These are phyloP conservation scores for Pseudotriccus pelzelni DNA, from an alignment of 2,797 vertebrate genomes.

Conservation along the genomic window DNA sequence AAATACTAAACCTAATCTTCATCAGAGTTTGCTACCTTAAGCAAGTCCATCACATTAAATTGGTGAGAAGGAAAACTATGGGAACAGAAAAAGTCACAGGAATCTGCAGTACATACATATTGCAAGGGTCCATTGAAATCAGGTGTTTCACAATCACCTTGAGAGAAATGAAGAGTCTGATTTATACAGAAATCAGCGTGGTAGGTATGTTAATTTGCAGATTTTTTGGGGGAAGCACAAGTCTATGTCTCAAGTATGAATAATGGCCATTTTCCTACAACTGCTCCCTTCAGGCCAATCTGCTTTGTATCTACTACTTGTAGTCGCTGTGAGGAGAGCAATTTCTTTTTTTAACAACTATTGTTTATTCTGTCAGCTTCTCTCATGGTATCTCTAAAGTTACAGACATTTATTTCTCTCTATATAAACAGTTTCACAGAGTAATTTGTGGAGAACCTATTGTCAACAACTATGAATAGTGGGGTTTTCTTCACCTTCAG, in stretches of 20 bases:
- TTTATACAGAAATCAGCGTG: neutral
- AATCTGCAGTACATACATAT: neutral
- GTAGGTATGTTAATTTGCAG: neutral
- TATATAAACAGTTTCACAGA: neutral
- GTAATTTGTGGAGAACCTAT: neutral
- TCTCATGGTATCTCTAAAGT: neutral
- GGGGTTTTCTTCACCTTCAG: rapidly evolving
- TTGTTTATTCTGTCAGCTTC: neutral
- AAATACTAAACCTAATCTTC: no score
- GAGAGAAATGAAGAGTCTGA: neutral
- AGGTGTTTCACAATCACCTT: neutral
- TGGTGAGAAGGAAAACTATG: neutral
- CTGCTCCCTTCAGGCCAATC: neutral
- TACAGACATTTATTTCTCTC: neutral
- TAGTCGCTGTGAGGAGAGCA: neutral
- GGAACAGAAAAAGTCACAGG: neutral
- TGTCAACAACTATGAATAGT: neutral
- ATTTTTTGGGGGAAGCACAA: neutral
- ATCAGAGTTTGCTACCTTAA: neutral
- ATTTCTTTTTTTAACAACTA: neutral
- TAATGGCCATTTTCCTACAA: neutral
- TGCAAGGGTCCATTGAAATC: neutral
- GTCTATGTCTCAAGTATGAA: neutral
- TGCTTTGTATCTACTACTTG: neutral
- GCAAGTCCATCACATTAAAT: neutral